phyloP scores from a whole-genome alignment of 2,113 vertebrate genomes.

The Micromys minutus region DNA sequence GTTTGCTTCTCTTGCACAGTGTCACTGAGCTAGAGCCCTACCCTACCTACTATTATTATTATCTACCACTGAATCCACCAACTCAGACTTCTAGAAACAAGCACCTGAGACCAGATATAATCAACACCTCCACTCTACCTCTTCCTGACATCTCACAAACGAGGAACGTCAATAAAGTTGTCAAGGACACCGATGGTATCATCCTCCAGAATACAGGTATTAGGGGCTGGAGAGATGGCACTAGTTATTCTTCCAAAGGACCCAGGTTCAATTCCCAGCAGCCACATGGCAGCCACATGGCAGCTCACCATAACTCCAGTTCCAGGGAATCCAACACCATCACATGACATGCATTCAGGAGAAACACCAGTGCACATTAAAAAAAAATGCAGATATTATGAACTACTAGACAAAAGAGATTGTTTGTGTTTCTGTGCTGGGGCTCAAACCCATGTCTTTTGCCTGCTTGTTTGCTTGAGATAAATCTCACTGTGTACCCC shows the following conservation, averaged over 20 bases:
- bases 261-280: background rate
- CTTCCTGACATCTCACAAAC: conserved; percentile 27
- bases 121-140: background rate
- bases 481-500: background rate
- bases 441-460: background rate
- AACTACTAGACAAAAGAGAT: background rate
- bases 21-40: background rate
- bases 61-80: conserved; percentile 31
- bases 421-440: background rate
- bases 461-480: background rate
- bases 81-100: conserved; percentile 45
- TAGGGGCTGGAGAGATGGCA: background rate
- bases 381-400: background rate
- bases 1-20: background rate
- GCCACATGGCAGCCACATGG: background rate
- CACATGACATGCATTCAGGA: background rate
- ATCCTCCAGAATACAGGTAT: background rate
- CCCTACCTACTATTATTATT: background rate
- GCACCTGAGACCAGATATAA: background rate
- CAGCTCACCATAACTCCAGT: background rate
- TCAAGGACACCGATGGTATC: background rate
- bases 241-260: background rate
- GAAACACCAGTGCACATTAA: background rate
- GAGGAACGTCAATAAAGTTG: background rate
- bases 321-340: background rate